Percentiles rank a stretch among this genome's conserved stretches.
phyloP scores from a whole-genome alignment of 2,888 invertebrate genomes.

The Andrena minutula region DNA sequence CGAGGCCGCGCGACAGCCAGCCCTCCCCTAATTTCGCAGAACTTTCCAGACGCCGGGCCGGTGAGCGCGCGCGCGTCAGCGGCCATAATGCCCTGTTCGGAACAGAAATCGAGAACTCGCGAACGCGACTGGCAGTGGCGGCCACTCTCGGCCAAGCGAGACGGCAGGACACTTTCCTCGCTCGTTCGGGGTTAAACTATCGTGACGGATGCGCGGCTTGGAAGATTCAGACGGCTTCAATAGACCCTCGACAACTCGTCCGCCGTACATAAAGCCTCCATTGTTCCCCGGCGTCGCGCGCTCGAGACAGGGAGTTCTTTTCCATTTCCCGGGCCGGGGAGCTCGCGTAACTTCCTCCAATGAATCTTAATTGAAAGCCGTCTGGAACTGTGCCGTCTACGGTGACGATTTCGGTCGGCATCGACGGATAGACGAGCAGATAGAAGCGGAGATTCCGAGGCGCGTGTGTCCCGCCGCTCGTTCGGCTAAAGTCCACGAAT shows the following conservation, averaged over 20 bases:
- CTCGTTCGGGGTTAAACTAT: slow-evolving; percentile 34
- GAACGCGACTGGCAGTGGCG: not conserved
- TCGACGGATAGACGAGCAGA: not conserved
- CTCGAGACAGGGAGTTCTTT: too few relatives aligned
- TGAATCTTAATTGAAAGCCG: slow-evolving; percentile 16
- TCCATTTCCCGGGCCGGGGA: slow-evolving; percentile 1
- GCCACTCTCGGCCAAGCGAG: slow-evolving; percentile 27
- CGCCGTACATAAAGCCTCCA: not conserved
- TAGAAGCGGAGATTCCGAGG: not conserved
- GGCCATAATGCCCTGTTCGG: slow-evolving; percentile 2
- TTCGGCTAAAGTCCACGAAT: not conserved
- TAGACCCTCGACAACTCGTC: slow-evolving; percentile 36
- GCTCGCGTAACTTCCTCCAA: slow-evolving; percentile 13
- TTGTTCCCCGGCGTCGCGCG: slow-evolving; percentile 30
- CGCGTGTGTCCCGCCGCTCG: not conserved
- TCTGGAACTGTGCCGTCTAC: not conserved
- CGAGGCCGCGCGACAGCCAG: slow-evolving; percentile 8
- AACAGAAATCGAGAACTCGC: slow-evolving; percentile 45
- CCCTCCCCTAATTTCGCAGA: slow-evolving; percentile 48
- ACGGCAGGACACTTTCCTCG: slow-evolving; percentile 48
- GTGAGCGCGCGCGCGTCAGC: slow-evolving; percentile 16
- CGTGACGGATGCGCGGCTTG: slow-evolving; percentile 39
- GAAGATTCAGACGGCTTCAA: slow-evolving; percentile 39
- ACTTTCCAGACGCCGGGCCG: slow-evolving; percentile 53
- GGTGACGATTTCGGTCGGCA: not conserved